Evolutionary conservation across 2,888 invertebrate genomes (phyloP).

Genomic region (Drosophila longiperda): DNA sequence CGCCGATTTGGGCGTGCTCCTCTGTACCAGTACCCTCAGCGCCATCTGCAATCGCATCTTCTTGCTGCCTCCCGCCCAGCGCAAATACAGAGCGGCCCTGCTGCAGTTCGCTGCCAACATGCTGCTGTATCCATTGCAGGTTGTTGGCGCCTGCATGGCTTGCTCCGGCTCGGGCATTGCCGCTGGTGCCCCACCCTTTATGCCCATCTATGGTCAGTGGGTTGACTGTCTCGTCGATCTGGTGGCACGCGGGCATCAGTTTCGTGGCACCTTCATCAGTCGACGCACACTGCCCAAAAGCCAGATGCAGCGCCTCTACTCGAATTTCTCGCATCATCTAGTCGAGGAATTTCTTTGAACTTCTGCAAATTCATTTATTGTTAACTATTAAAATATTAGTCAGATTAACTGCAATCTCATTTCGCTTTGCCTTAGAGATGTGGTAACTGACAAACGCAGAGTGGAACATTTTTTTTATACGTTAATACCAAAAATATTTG

Average conservation of each 20-base stretch:
- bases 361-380: neutral
- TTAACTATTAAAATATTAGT: neutral
- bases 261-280: slow-evolving; percentile 53
- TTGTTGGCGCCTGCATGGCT: slow-evolving; percentile 62
- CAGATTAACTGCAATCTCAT: neutral
- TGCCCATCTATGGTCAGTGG: slow-evolving; percentile 65
- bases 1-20: slow-evolving; percentile 43
- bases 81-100: slow-evolving; percentile 37
- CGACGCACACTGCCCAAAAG: slow-evolving; percentile 49
- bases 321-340: slow-evolving; percentile 18
- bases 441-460: too few relatives aligned
- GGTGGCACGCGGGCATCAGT: slow-evolving; percentile 53
- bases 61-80: neutral
- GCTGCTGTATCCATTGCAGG: slow-evolving; percentile 56
- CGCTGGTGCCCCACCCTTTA: slow-evolving; percentile 60
- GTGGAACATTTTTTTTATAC: too few relatives aligned
- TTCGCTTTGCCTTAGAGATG: neutral
- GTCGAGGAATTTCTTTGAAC: neutral
- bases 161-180: slow-evolving; percentile 52
- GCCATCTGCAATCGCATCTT: slow-evolving; percentile 23
- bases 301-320: slow-evolving; percentile 5
- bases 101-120: slow-evolving; percentile 43
- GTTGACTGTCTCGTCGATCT: slow-evolving; percentile 54
- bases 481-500: too few relatives aligned
- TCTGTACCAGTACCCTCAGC: slow-evolving; percentile 33